Base-by-base conservation (phyloP, 2,113 vertebrate species). In the Pungitius pungitius region DNA sequence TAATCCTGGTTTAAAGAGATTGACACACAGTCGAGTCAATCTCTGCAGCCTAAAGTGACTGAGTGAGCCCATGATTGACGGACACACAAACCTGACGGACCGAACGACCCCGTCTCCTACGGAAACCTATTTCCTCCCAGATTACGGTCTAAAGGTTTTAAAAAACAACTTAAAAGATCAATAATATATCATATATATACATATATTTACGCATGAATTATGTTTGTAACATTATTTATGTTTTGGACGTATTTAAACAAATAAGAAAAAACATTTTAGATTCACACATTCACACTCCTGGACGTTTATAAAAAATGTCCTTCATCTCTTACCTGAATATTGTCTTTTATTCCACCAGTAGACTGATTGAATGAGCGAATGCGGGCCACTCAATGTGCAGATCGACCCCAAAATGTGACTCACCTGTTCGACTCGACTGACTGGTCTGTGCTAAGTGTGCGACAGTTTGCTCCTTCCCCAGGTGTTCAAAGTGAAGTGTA, bases 1-100 rank as follows among this genome's bases (percentile, higher is more conserved):
- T 73, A 78, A 87, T 75, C 81, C 79, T 4, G 39, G 24, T 43
- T 59, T 69, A 78, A 74, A 70, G 60, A 63, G 63, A 82, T 68
- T 58, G 82, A 82, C 82, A 63, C 15, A 4, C 71, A 77, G 74
- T 15, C 1, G 42, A 72, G 69, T 80, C 72, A 37, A 24, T 56
- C 64, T 60, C 18, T 39, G 30, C 56, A 59, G 73, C 40, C 51
- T 55, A 26, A 1, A 47, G 47, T n/a, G 76, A 70, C 51, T 17
- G 49, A 69, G 35, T 15, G 49, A 62, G 70, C 79, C 0, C 27
- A 0, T 75, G 87, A 85, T 69, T 33, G 58, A 73, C 57, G 18
- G 62, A n/a, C 39, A 13, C 73, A 33, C 70, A 79, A 67, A 55
- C 43, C 66, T 73, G 59, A 70, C 49, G 54, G 42, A 43, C 69